Evolutionary conservation across 2,797 vertebrate species (phyloP).

Genomic region (Liparis tanakae): DNA sequence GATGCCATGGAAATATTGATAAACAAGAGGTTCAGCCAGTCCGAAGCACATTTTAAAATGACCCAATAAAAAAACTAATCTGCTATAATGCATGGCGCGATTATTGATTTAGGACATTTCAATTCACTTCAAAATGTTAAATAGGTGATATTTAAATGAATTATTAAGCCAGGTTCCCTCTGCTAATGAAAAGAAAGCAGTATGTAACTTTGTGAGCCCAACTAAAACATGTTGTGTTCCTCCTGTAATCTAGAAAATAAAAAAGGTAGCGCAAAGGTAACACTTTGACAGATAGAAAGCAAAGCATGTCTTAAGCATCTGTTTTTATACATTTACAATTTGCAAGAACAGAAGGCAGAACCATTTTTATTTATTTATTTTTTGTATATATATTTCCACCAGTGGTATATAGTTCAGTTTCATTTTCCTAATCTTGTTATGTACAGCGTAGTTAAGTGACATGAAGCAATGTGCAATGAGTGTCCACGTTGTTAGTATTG

Average conservation of each 20-base stretch:
- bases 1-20: constrained; percentile 41
- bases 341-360: constrained; percentile 5
- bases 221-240: constrained; percentile 23
- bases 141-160: constrained; percentile 31
- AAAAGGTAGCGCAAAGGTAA: not conserved
- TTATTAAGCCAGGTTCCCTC: constrained; percentile 19
- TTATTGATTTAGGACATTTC: constrained; percentile 56
- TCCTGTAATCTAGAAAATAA: constrained; percentile 3
- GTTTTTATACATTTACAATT: constrained; percentile 7
- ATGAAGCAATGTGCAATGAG: not conserved
- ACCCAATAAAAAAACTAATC: constrained; percentile 40
- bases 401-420: not conserved
- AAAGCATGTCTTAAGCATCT: not conserved
- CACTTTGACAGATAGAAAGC: constrained; percentile 3
- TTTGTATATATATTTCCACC: not conserved
- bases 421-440: not conserved
- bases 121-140: constrained; percentile 46
- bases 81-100: constrained; percentile 34
- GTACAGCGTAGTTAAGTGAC: not conserved
- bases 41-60: constrained; percentile 29
- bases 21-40: constrained; percentile 25
- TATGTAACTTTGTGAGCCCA: not conserved
- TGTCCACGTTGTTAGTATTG: not conserved
- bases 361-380: not conserved
- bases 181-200: constrained; percentile 27